These are phyloP conservation scores for Rhadinocentrus ornatus DNA, from an alignment of 2,797 vertebrate species.

Conservation along the genomic window DNA sequence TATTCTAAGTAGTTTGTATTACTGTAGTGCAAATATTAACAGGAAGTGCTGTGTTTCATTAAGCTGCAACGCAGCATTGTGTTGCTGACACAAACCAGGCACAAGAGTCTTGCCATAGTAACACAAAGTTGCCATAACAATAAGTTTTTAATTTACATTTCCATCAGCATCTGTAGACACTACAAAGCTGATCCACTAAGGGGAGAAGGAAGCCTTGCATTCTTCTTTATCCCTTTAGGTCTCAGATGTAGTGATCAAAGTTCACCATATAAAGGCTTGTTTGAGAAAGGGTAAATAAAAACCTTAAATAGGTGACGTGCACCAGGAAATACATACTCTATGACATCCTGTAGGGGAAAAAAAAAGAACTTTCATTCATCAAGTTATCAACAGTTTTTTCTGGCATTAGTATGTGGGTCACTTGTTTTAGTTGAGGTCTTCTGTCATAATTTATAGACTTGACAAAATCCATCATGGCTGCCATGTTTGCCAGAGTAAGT, in stretches of 20 bases:
- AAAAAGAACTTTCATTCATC: too few species aligned
- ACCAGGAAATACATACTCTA: too few species aligned
- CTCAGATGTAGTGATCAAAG: not conserved
- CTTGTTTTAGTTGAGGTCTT: too few species aligned
- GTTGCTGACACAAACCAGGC: not conserved
- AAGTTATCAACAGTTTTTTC: too few species aligned
- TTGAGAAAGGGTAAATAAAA: not conserved
- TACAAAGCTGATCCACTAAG: not conserved
- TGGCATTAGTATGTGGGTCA: too few species aligned
- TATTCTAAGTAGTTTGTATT: not conserved
- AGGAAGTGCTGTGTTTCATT: not conserved
- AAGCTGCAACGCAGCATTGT: not conserved
- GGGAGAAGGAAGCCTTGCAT: not conserved
- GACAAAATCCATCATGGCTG: too few species aligned
- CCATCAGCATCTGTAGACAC: not conserved
- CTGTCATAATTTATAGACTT: too few species aligned
- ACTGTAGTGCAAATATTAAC: not conserved
- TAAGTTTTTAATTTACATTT: not conserved
- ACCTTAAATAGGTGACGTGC: not conserved
- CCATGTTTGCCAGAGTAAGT: too few species aligned
- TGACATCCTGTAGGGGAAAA: too few species aligned
- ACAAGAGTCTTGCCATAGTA: not conserved
- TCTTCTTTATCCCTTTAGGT: not conserved
- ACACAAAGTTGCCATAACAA: not conserved
- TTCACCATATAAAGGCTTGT: slow-evolving; percentile 9